Base-by-base conservation (phyloP, 2,113 vertebrate species). In the Gymnogyps californianus region DNA sequence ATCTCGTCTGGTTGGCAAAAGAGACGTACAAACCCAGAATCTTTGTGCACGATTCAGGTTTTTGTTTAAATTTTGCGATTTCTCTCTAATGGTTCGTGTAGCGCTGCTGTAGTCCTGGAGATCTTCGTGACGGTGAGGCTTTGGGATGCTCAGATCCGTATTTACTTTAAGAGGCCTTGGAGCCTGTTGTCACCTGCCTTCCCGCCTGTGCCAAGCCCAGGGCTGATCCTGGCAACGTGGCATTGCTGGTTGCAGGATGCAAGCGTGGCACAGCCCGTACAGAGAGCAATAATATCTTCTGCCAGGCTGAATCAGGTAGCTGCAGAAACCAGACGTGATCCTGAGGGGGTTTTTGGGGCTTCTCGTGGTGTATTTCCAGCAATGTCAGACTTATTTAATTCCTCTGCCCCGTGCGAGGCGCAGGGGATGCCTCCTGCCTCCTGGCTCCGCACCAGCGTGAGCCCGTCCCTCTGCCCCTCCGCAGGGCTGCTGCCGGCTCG, bases 401-500 rank as follows among this genome's bases (percentile, higher is more conserved):
- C 11, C 52, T 31, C 2, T n/a, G 87, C 70, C n/a, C 0, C 24
- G 51, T 2, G 40, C 3, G 0, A 29, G 65, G 40, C 0, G 1
- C 2, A 0, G 55, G 87, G 32, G 21, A 18, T 1, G 25, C 11
- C 12, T 5, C 32, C 16, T 4, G 34, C 25, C 29, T 57, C n/a
- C 29, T 18, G 0, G 6, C 67, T 17, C 46, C 0, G 4, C n/a
- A 1, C 17, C 0, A 0, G 29, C 7, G 1, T 1, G 1, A 87
- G 22, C 64, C 40, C 13, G 0, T 32, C 42, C 71, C 54, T 28
- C 59, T 94, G 81, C 9, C 71, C 40, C 28, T 61, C 62, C 1
- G 1, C 86, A 97, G 97, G 81, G 83, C 82, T 96, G 59, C 55
- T 47, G 47, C 65, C 2, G 1, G 94, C 80, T 0, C 10, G 4